phyloP scores from a whole-genome alignment of 2,797 vertebrate genomes.

The Lateolabrax maculatus region DNA sequence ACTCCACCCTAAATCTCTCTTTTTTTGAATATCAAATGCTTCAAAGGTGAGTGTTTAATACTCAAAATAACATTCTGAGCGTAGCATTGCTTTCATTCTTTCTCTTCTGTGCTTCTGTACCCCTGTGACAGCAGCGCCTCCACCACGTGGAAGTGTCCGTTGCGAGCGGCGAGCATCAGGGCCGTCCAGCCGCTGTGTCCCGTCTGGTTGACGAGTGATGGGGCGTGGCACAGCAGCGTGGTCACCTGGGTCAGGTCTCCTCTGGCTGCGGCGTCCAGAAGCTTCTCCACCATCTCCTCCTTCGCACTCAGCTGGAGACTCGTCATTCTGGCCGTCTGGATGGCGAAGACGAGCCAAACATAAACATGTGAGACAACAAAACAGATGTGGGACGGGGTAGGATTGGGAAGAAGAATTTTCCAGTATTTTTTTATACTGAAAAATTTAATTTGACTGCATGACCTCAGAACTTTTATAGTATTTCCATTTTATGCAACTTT shows the following conservation, averaged over 20 bases:
- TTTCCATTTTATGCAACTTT: too few relatives aligned
- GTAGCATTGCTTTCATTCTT: not conserved
- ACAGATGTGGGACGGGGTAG: not conserved
- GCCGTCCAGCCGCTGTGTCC: slow-evolving; percentile 92
- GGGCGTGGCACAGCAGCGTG: slow-evolving; percentile 78
- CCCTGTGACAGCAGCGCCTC: slow-evolving; percentile 88
- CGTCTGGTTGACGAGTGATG: slow-evolving; percentile 85
- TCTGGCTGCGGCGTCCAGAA: slow-evolving; percentile 86
- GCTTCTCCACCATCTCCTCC: slow-evolving; percentile 83
- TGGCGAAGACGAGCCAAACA: fast-evolving
- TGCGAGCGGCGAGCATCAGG: slow-evolving; percentile 92
- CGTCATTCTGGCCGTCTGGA: slow-evolving; percentile 73
- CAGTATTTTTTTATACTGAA: not conserved
- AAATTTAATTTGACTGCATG: not conserved
- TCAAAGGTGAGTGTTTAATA: not conserved
- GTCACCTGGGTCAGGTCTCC: slow-evolving; percentile 86
- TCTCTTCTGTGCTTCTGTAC: slow-evolving; percentile 84
- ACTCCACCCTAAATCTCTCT: not conserved
- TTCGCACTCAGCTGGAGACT: slow-evolving; percentile 73
- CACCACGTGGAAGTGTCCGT: slow-evolving; percentile 87
- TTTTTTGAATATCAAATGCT: not conserved
- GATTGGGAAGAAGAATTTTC: not conserved
- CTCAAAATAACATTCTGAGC: not conserved
- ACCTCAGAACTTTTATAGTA: too few relatives aligned
- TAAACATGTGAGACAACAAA: not conserved